Percentiles rank a stretch among this genome's conserved stretches.
These are phyloP conservation scores for Promerops cafer DNA, from an alignment of 2,113 vertebrate genomes.

Conservation along the genomic window DNA sequence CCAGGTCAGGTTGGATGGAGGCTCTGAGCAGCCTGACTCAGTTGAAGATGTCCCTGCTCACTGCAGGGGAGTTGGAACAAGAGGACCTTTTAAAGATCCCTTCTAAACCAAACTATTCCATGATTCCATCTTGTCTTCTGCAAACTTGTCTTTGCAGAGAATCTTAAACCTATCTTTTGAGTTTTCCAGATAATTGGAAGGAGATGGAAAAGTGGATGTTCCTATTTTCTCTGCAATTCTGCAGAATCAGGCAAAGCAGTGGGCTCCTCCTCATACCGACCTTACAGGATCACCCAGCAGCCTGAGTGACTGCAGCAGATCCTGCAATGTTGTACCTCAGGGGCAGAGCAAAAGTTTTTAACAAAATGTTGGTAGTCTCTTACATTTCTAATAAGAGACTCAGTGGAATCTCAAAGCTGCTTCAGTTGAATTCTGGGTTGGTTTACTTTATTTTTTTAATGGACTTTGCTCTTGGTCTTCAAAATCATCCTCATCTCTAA, in stretches of 20 bases:
- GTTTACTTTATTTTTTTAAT: not conserved
- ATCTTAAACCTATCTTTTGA: not conserved
- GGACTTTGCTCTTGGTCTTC: not conserved
- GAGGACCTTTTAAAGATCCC: not conserved
- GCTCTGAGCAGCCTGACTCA: not conserved
- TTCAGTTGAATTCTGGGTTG: not conserved
- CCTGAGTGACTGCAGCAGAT: not conserved
- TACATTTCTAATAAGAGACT: not conserved
- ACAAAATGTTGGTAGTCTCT: not conserved
- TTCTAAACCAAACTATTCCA: not conserved
- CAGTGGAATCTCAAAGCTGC: not conserved
- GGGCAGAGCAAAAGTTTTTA: not conserved
- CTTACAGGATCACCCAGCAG: not conserved
- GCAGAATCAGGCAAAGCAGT: not conserved
- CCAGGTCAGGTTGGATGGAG: not conserved
- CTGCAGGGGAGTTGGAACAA: not conserved
- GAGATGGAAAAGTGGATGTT: not conserved
- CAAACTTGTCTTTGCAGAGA: not conserved
- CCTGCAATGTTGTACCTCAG: not conserved
- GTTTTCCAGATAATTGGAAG: not conserved
- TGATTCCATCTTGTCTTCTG: not conserved
- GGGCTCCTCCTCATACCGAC: not conserved
- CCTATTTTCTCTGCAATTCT: not conserved
- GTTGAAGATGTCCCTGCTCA: not conserved
- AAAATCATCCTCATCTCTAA: not conserved